Evolutionary conservation across 2,113 vertebrate genomes (phyloP).

Genomic region (Casuarius casuarius): DNA sequence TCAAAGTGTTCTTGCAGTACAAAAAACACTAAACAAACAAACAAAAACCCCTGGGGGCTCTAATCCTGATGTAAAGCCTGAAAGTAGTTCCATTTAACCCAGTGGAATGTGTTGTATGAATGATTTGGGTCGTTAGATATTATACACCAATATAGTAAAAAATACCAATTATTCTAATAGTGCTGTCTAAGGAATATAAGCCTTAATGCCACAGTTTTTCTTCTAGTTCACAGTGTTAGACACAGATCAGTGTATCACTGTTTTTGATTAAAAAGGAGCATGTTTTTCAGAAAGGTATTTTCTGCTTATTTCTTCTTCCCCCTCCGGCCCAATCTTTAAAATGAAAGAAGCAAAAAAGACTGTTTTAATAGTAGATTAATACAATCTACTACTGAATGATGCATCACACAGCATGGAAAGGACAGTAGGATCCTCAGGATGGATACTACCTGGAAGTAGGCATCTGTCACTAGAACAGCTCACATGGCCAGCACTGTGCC

Average conservation of each 20-base stretch:
- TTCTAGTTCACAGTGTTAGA: not conserved
- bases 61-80: not conserved
- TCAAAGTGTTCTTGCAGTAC: not conserved
- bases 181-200: not conserved
- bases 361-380: not conserved
- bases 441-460: not conserved
- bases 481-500: not conserved
- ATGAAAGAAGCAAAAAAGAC: not conserved
- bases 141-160: not conserved
- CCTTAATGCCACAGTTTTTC: not conserved
- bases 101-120: not conserved
- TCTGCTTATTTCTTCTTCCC: not conserved
- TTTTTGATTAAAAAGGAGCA: not conserved
- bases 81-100: not conserved
- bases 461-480: not conserved
- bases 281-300: not conserved
- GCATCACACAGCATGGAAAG: not conserved
- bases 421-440: not conserved
- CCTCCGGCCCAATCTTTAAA: not conserved
- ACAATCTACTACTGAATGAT: not conserved
- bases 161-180: not conserved
- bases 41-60: not conserved
- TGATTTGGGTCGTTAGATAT: not conserved
- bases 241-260: not conserved
- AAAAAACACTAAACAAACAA: not conserved